Conservation (phyloP, 2,113 vertebrate genomes). For the Sardina pilchardus region DNA sequence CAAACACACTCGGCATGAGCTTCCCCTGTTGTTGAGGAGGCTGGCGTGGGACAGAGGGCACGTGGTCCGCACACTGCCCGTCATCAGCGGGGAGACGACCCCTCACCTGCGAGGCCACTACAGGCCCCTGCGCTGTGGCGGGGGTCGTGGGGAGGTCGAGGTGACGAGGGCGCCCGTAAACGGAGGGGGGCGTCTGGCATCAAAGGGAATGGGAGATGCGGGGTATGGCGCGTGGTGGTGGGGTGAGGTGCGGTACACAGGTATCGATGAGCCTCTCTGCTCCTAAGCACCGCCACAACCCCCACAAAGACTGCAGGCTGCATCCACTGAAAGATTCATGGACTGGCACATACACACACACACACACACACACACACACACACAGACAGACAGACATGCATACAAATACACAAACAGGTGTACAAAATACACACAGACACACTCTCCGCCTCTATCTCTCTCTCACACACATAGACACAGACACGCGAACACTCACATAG, state of each 20-base stretch:
- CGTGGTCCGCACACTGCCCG: conserved; percentile 24
- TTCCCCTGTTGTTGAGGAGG: conserved; percentile 35
- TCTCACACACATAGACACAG: too few species aligned
- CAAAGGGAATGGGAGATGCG: conserved; percentile 73
- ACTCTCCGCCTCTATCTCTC: too few species aligned
- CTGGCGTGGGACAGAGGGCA: conserved; percentile 28
- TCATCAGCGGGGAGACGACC: conserved; percentile 45
- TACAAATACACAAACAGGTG: background rate
- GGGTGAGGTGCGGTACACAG: conserved; percentile 62
- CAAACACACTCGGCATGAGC: conserved; percentile 21
- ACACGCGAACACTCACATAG: too few species aligned
- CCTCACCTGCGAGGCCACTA: conserved; percentile 27
- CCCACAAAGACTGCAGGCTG: conserved; percentile 50
- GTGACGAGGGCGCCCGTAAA: conserved; percentile 64
- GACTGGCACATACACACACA: conserved; percentile 57
- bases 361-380: conserved; percentile 26
- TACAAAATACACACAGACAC: too few species aligned
- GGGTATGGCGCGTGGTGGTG: conserved; percentile 48
- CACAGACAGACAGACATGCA: background rate
- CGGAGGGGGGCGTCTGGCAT: conserved; percentile 53
- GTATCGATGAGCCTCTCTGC: conserved; percentile 59
- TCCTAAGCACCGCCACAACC: background rate
- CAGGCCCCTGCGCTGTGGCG: conserved; percentile 22
- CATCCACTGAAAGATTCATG: conserved; percentile 57
- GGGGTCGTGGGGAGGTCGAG: conserved; percentile 20